Base-by-base conservation (phyloP, 2,113 vertebrate genomes). In the Willisornis vidua region DNA sequence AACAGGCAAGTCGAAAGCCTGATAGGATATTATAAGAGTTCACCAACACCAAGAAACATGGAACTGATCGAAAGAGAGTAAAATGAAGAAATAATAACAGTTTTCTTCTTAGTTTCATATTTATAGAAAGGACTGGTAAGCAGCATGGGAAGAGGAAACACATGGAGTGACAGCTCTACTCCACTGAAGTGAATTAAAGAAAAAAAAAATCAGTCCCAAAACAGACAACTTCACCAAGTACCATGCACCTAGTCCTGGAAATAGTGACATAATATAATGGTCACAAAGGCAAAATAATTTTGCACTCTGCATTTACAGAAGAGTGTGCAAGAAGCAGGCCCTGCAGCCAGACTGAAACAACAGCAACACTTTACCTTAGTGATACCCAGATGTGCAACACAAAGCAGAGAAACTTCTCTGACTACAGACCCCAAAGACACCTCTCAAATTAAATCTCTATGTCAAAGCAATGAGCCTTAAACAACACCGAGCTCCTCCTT, bases 331-430 rank as follows among this genome's bases (percentile, higher is more conserved):
- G 24, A 16, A 62, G 13, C 16, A 33, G 12, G 37, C 14, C n/a
- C 26, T 22, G 7, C 12, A 66, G 43, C 25, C 16, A 62, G 31
- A 23, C 8, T 22, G 20, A 88, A 85, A 52, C 9, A 52, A 29
- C 12, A 45, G 20, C 41, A 61, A 31, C 5, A 16, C 0, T 0
- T 48, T 35, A 33, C 16, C 4, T 31, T 24, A 52, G 24, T 33
- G 24, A 29, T 25, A 49, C 17, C 6, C 18, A 59, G 48, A 31
- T 25, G 54, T 1, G 12, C 12, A 85, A 55, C 43, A 63, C 3
- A 39, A 74, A 5, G 7, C 5, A 81, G 29, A 70, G 7, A 90
- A 12, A 24, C 12, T 45, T 78, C 31, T 54, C 20, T 39, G 29
- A 23, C 33, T 66, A 35, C 22, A 73, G 54, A 49, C 0, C 9